These are phyloP conservation scores for Halcyon malimbica DNA, from an alignment of 2,113 vertebrate genomes.

Conservation along the genomic window DNA sequence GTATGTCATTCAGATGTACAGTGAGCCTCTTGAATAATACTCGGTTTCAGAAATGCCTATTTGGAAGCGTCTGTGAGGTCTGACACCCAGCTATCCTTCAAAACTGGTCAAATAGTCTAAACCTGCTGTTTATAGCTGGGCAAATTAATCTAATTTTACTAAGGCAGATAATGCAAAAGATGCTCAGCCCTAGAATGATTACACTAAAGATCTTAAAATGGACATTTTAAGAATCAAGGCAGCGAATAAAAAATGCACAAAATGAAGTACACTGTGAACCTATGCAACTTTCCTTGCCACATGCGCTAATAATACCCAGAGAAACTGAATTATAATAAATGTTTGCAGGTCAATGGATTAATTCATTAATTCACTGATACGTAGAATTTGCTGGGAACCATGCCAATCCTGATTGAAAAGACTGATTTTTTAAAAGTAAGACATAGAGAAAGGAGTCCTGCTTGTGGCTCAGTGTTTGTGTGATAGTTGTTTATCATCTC, in stretches of 20 bases:
- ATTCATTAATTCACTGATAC: not conserved
- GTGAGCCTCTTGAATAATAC: not conserved
- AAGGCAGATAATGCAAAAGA: not conserved
- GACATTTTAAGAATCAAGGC: not conserved
- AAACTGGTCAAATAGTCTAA: not conserved
- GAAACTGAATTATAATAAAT: not conserved
- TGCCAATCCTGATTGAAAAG: not conserved
- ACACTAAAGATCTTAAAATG: not conserved
- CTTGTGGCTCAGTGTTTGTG: not conserved
- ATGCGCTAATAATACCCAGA: not conserved
- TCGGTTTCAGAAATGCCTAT: not conserved
- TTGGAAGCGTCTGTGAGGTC: not conserved
- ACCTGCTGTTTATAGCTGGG: not conserved
- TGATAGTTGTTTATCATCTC: not conserved
- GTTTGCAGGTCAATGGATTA: conserved; percentile 7
- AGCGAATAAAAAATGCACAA: not conserved
- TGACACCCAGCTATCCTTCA: not conserved
- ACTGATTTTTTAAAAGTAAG: conserved; percentile 8
- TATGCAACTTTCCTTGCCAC: not conserved
- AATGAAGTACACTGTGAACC: not conserved
- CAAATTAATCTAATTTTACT: not conserved
- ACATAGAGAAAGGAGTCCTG: not conserved
- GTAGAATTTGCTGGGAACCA: not conserved
- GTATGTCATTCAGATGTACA: not conserved
- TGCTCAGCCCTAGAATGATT: not conserved